phyloP scores from a whole-genome alignment of 2,797 vertebrate genomes.

The Leontopithecus rosalia region DNA sequence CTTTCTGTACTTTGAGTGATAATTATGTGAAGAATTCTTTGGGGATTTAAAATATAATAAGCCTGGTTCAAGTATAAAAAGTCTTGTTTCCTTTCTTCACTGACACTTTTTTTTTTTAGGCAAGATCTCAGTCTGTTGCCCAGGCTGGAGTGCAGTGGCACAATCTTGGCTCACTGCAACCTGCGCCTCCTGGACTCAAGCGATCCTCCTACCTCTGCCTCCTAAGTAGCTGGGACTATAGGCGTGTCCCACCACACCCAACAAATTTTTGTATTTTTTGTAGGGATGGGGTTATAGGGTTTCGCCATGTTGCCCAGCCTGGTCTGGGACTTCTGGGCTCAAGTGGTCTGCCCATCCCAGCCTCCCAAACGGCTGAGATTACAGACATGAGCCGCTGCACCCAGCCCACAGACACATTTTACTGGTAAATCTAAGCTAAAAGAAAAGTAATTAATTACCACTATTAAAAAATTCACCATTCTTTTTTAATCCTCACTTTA shows the following conservation, averaged over 20 bases:
- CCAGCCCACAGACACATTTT: background rate
- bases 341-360: background rate
- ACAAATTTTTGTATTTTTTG: background rate
- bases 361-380: background rate
- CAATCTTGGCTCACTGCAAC: background rate
- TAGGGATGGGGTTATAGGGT: background rate
- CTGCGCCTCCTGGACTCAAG: background rate
- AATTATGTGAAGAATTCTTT: background rate
- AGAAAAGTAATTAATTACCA: constrained; percentile 34
- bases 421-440: constrained; percentile 48
- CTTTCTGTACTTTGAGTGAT: background rate
- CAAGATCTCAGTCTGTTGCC: background rate
- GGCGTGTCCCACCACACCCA: background rate
- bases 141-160: background rate
- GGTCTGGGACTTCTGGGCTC: background rate
- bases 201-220: background rate
- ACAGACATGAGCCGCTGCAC: too few relatives aligned
- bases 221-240: background rate
- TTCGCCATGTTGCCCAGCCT: background rate
- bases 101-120: background rate
- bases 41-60: constrained; percentile 28
- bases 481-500: background rate
- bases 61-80: background rate
- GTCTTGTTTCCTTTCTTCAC: constrained; percentile 32
- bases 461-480: constrained; percentile 48